Evolutionary conservation across 2,113 vertebrate genomes (phyloP).

Genomic region (human (Homo sapiens)): GRCh38 chr12:24541501-24542000

Average conservation of each 20-base stretch:
- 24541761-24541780: slow-evolving; percentile 57
- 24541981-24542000: background rate
- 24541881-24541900: background rate
- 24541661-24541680: slow-evolving; percentile 67
- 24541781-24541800: slow-evolving; percentile 41
- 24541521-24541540: slow-evolving; percentile 85
- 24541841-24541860: slow-evolving; percentile 5
- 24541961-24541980: background rate
- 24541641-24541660: slow-evolving; percentile 71
- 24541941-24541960: background rate
- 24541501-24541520: slow-evolving; percentile 54
- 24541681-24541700: slow-evolving; percentile 6
- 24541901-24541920: background rate
- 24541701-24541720: slow-evolving; percentile 37
- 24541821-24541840: background rate
- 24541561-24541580: slow-evolving; percentile 84
- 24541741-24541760: background rate
- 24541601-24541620: slow-evolving; percentile 77
- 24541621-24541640: slow-evolving; percentile 64
- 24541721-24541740: slow-evolving; percentile 62
- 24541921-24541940: background rate
- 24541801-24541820: background rate
- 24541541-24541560: slow-evolving; percentile 88
- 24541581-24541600: slow-evolving; percentile 81
- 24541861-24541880: background rate